Conservation (phyloP, 2,888 invertebrate species). For the Apocheima hispidaria region DNA sequence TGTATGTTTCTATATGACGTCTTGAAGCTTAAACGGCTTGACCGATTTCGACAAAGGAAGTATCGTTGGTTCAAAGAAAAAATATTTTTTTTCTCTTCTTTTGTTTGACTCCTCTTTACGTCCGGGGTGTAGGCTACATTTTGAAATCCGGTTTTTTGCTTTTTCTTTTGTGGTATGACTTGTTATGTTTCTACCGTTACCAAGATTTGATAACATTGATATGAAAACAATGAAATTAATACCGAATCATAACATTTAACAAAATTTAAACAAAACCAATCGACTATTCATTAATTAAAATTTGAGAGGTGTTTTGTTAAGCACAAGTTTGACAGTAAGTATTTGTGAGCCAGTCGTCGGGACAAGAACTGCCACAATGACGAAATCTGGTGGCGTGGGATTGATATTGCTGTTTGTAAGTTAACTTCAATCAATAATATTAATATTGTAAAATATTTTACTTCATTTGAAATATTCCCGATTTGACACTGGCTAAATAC, state of each 20-base stretch:
- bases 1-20: too few relatives aligned
- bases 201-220: neutral
- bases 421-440: neutral
- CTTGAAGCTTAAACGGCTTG: too few relatives aligned
- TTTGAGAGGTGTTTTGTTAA: neutral
- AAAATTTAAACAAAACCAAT: constrained; percentile 14
- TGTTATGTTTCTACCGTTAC: neutral
- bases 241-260: constrained; percentile 23
- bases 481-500: too few relatives aligned
- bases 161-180: too few relatives aligned
- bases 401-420: constrained; percentile 25
- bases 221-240: neutral
- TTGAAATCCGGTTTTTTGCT: too few relatives aligned
- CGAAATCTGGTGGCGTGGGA: constrained; percentile 2
- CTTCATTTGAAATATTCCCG: too few relatives aligned
- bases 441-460: too few relatives aligned
- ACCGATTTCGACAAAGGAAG: too few relatives aligned
- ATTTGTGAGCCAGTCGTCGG: constrained; percentile 8
- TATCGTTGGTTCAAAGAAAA: too few relatives aligned
- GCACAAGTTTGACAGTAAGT: neutral
- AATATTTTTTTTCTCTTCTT: too few relatives aligned
- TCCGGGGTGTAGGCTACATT: too few relatives aligned
- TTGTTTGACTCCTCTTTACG: too few relatives aligned
- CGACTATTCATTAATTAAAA: constrained; percentile 17
- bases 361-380: neutral